Base-by-base conservation (phyloP, 1,140 invertebrate genomes). In the Cataglyphis hispanica region DNA sequence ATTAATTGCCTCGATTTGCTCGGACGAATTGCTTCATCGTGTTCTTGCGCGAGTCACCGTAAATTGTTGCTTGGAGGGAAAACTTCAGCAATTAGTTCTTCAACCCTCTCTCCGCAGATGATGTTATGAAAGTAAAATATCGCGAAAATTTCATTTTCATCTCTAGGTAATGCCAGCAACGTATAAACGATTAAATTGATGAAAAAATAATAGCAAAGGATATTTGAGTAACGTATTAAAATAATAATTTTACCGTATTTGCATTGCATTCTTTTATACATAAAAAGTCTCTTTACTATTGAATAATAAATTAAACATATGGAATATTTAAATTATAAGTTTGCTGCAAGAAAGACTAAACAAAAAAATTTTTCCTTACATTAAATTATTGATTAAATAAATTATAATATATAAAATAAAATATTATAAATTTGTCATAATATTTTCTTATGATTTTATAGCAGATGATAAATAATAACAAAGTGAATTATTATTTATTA, bases 1-100 rank as follows among this genome's bases (percentile, higher is more conserved):
- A 83, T 83, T 83, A 83, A 83, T 83, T 83, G 78, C 78, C 78
- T 60, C 78, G 78, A 83, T 83, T 83, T 83, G 78, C 78, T 74
- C 37, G 78, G 53, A 83, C 53, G 78, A 83, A 83, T 83, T 83
- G 67, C 78, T 83, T 74, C 67, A 43, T 83, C 78, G 78, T 83
- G 67, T 83, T 83, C 78, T 83, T 83, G 53, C 27, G 53, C 78
- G 37, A 83, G 67, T 83, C 78, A 72, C n/a, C 66, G 67, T 83
- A 83, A 81, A 83, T 83, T 83, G 78, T 74, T 83, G 67, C 78
- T 74, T 31, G 25, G n/a, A 61, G 53, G 56, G 67, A 74, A 60
- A 83, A 83, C 78, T 83, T 83, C 27, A 46, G 78, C 78, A 83
- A 83, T 83, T 83, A 74, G 27, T 83, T 83, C 37, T 83, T 83